Conservation (phyloP, 1,140 invertebrate species). For the Pseudomyrmex sp. region DNA sequence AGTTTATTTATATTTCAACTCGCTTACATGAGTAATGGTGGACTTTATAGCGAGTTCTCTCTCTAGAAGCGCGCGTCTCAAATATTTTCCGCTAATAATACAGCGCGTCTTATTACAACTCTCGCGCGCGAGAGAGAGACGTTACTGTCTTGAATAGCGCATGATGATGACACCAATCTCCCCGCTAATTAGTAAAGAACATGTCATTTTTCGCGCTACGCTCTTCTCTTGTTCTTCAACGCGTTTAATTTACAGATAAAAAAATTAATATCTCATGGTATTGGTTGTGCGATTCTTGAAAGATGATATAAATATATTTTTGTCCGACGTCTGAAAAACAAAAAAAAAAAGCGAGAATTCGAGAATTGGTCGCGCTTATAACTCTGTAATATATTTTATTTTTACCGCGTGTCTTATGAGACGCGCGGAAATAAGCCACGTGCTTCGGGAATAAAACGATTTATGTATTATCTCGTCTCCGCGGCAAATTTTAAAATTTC, state of each 20-base stretch:
- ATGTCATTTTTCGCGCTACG: not conserved
- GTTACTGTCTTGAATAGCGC: slow-evolving; percentile 21
- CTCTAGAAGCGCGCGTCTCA: not conserved
- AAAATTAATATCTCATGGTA: too few relatives aligned
- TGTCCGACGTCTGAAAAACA: not conserved
- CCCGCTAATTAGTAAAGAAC: slow-evolving; percentile 53
- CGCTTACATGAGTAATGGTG: slow-evolving; percentile 45
- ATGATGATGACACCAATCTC: slow-evolving; percentile 18
- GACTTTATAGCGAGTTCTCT: slow-evolving; percentile 38
- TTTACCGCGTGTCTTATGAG: slow-evolving; percentile 5
- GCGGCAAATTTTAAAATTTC: slow-evolving; percentile 76
- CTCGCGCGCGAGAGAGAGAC: not conserved
- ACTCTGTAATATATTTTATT: slow-evolving; percentile 43
- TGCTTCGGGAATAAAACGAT: slow-evolving; percentile 53
- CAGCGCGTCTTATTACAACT: slow-evolving; percentile 51
- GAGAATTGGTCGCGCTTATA: too few relatives aligned
- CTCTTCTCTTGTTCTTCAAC: not conserved
- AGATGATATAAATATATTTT: slow-evolving; percentile 1
- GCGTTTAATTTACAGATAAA: too few relatives aligned
- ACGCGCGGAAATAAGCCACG: slow-evolving; percentile 55
- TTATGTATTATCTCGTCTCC: slow-evolving; percentile 62
- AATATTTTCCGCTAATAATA: slow-evolving; percentile 41
- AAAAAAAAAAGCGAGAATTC: too few relatives aligned
- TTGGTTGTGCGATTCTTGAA: too few relatives aligned
- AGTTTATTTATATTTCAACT: slow-evolving; percentile 58